These are phyloP conservation scores for Aythya fuligula DNA, from an alignment of 2,797 vertebrate species.

Conservation along the genomic window DNA sequence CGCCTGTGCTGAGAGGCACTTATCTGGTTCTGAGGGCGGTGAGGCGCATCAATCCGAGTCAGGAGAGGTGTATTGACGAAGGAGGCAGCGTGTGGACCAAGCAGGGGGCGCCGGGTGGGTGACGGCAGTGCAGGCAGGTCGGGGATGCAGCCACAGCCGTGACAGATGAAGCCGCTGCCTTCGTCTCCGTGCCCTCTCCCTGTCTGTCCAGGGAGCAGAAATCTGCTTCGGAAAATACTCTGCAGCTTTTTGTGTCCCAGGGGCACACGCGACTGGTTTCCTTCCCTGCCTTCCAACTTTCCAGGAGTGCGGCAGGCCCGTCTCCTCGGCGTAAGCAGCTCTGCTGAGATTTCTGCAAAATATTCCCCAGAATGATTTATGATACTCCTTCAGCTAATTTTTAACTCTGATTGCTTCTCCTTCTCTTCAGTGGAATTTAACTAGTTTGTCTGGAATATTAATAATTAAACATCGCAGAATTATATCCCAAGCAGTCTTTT, in stretches of 20 bases:
- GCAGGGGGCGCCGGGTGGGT: rapidly evolving
- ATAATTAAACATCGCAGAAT: constrained; percentile 64
- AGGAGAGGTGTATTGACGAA: background rate
- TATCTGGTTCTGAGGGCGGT: rapidly evolving
- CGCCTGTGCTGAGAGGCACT: background rate
- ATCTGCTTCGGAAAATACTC: background rate
- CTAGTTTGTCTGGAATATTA: constrained; percentile 65
- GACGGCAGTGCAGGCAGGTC: background rate
- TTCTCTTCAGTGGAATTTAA: constrained; percentile 54
- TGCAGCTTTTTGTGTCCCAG: rapidly evolving
- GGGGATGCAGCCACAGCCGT: rapidly evolving
- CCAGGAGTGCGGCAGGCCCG: rapidly evolving
- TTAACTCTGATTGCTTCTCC: constrained; percentile 55
- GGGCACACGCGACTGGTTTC: rapidly evolving
- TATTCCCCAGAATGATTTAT: constrained; percentile 64
- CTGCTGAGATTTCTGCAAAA: background rate
- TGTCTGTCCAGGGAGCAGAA: background rate
- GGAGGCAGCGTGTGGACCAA: rapidly evolving
- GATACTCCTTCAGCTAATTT: constrained; percentile 58
- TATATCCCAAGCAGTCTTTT: constrained; percentile 61
- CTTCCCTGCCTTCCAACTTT: rapidly evolving
- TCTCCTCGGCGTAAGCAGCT: background rate
- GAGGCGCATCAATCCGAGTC: rapidly evolving
- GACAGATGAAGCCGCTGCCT: background rate
- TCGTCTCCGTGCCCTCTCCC: rapidly evolving